These are phyloP conservation scores for Escarpia spicata DNA, from an alignment of 2,888 invertebrate genomes.

Conservation along the genomic window DNA sequence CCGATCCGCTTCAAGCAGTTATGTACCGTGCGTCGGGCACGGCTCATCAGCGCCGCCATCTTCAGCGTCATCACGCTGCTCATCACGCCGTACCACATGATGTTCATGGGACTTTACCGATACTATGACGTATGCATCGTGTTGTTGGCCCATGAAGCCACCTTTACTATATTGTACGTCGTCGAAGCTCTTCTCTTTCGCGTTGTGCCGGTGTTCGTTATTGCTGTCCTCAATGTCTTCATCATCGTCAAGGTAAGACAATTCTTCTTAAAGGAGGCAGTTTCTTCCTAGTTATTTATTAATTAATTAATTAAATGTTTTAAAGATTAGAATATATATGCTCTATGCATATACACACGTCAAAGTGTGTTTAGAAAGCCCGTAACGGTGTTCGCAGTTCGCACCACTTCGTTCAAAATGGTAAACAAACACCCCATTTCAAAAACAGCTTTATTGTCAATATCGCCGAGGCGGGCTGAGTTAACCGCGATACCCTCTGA, in stretches of 20 bases:
- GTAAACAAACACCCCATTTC: no score
- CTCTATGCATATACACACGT: no score
- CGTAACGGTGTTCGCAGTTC: no score
- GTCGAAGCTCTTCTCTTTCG: conserved; percentile 41
- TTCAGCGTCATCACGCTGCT: conserved; percentile 34
- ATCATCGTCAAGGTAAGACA: conserved; percentile 35
- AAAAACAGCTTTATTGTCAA: no score
- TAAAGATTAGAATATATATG: no score
- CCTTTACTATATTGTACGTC: conserved; percentile 38
- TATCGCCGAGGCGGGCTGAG: no score
- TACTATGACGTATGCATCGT: conserved; percentile 35
- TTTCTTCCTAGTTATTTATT: no score
- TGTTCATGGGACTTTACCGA: conserved; percentile 34
- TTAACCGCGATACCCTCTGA: no score
- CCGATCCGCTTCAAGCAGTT: conserved; percentile 44
- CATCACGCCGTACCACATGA: conserved; percentile 43
- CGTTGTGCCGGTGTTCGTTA: conserved; percentile 42
- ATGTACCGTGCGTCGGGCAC: conserved; percentile 42
- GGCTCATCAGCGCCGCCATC: conserved; percentile 30
- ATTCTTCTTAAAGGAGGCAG: no score
- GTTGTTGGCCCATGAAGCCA: conserved; percentile 26
- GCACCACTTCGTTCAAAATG: no score
- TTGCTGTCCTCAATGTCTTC: conserved; percentile 45
- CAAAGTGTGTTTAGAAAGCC: no score
- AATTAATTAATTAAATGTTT: no score